Evolutionary conservation across 2,797 vertebrate genomes (phyloP).

Genomic region (Nyctibius grandis): DNA sequence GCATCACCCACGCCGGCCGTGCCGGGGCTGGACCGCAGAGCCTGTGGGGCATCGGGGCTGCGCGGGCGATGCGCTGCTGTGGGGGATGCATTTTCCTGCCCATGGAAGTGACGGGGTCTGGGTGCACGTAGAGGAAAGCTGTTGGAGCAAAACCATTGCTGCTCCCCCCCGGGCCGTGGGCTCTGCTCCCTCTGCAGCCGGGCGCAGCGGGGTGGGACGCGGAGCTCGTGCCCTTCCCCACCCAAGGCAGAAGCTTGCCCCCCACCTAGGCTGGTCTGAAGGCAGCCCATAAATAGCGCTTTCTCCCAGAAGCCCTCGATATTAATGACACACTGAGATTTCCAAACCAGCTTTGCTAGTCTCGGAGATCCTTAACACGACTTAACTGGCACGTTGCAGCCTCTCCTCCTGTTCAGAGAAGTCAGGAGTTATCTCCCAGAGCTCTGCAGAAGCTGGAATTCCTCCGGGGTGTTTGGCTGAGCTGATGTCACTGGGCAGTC

Average conservation of each 20-base stretch:
- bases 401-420: not conserved
- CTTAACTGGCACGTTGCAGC: not conserved
- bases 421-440: not conserved
- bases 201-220: not conserved
- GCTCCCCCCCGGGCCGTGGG: not conserved
- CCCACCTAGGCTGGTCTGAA: not conserved
- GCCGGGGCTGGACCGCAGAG: not conserved
- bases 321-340: not conserved
- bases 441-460: not conserved
- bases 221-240: not conserved
- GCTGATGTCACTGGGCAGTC: slow-evolving; percentile 8
- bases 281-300: not conserved
- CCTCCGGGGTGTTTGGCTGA: not conserved
- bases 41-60: not conserved
- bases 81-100: not conserved
- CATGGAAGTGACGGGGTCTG: fast-evolving
- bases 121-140: fast-evolving
- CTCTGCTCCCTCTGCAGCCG: not conserved
- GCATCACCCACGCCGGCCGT: fast-evolving
- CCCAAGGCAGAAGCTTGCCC: fast-evolving
- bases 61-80: fast-evolving
- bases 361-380: not conserved
- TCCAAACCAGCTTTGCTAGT: not conserved
- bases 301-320: not conserved
- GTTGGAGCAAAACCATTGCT: fast-evolving